These are phyloP conservation scores for Aelia acuminata DNA, from an alignment of 2,888 invertebrate genomes.

Conservation along the genomic window DNA sequence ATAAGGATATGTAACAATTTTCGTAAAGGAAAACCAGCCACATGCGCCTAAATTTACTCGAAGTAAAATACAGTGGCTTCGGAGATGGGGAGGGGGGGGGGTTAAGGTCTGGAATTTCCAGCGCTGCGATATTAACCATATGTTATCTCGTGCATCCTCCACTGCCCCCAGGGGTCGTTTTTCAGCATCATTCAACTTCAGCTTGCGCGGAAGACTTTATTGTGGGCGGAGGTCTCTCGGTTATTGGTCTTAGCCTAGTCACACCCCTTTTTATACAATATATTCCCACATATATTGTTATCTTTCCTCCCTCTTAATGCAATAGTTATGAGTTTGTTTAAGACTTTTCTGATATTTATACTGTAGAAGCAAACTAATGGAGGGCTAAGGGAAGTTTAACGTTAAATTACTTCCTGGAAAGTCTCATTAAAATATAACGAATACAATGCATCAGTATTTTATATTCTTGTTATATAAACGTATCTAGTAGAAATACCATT, in stretches of 20 bases:
- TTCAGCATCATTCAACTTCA: constrained; percentile 21
- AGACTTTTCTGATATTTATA: not conserved
- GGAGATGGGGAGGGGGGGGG: too few relatives aligned
- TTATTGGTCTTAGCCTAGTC: not conserved
- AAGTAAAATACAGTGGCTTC: not conserved
- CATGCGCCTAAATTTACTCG: not conserved
- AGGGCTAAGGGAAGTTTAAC: too few relatives aligned
- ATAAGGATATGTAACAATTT: too few relatives aligned
- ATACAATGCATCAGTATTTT: too few relatives aligned
- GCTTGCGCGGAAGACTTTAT: not conserved
- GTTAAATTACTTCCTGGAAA: too few relatives aligned
- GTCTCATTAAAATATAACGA: too few relatives aligned
- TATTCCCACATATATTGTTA: not conserved
- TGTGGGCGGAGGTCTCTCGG: not conserved
- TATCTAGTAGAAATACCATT: too few relatives aligned
- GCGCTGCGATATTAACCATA: not conserved
- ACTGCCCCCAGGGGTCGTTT: not conserved
- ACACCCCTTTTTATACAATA: not conserved
- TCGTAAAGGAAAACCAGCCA: not conserved
- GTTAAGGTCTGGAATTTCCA: not conserved
- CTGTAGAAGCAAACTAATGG: not conserved
- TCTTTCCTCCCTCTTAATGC: not conserved
- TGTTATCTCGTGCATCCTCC: not conserved
- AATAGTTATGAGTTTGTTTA: not conserved
- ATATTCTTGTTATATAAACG: too few relatives aligned